Evolutionary conservation across 23 tunicate species (phyloP).

Genomic region (Halocynthia roretzi): DNA sequence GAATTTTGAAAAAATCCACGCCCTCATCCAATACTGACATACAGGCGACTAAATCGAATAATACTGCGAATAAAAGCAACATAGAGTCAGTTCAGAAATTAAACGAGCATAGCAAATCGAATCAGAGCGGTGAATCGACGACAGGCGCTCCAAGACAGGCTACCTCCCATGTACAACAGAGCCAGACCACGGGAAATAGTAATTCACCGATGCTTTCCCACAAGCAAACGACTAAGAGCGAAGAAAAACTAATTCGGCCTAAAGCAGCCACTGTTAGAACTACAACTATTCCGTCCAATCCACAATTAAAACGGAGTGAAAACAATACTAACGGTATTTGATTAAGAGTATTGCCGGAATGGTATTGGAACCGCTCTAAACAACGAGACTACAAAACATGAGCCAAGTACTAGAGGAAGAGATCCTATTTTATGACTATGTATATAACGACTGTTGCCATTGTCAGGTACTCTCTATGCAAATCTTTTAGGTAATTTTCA

Average conservation of each 20-base stretch:
- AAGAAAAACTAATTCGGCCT: constrained; percentile 16
- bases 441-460: too few species aligned
- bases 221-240: background rate
- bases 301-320: too few species aligned
- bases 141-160: background rate
- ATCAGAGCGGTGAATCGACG: background rate
- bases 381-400: too few species aligned
- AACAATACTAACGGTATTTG: too few species aligned
- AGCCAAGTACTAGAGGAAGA: too few species aligned
- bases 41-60: background rate
- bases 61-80: background rate
- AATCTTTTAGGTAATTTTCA: background rate
- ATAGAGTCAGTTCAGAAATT: background rate
- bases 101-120: background rate
- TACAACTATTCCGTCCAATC: background rate
- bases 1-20: background rate
- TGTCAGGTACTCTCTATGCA: background rate
- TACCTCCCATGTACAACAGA: background rate
- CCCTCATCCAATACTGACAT: background rate
- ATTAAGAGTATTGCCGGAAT: too few species aligned
- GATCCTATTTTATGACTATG: too few species aligned
- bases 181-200: background rate
- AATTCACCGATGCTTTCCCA: background rate
- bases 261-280: constrained; percentile 27
- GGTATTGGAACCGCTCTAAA: too few species aligned